These are phyloP conservation scores for Macroramphosus scolopax DNA, from an alignment of 2,797 vertebrate genomes.

Conservation along the genomic window DNA sequence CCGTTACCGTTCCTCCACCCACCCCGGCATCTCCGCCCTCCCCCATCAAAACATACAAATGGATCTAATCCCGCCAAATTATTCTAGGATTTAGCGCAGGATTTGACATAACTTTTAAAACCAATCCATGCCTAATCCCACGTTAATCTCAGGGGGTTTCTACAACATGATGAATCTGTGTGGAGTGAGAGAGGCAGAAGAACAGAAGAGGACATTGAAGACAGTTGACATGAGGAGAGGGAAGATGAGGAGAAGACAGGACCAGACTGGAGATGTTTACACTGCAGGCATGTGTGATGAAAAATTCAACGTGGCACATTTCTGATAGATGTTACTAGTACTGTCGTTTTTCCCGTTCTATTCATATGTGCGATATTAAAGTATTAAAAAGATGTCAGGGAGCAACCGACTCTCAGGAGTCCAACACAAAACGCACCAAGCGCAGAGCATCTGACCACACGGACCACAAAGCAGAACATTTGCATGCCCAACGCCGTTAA, in stretches of 20 bases:
- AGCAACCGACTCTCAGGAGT: no score
- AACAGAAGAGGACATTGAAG: slow-evolving; percentile 7
- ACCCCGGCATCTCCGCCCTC: slow-evolving; percentile 32
- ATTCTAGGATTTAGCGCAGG: slow-evolving; percentile 64
- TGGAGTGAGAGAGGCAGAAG: slow-evolving; percentile 8
- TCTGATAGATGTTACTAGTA: no score
- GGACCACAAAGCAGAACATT: neutral
- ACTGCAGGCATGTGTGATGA: no score
- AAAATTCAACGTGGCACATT: no score
- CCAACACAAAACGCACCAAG: no score
- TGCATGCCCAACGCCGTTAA: neutral
- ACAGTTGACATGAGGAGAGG: slow-evolving; percentile 13
- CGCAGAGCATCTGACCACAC: no score
- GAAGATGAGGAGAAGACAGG: slow-evolving; percentile 19
- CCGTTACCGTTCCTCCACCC: slow-evolving; percentile 31
- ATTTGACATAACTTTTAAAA: slow-evolving; percentile 81
- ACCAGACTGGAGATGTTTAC: slow-evolving; percentile 3
- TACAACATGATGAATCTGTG: slow-evolving; percentile 52
- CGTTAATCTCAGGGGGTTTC: slow-evolving; percentile 70
- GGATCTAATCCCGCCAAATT: slow-evolving; percentile 80
- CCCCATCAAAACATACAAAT: slow-evolving; percentile 33
- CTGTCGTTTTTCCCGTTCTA: no score
- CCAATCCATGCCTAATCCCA: slow-evolving; percentile 65
- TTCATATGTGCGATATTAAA: no score
- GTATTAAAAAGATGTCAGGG: no score